These are phyloP conservation scores for Tenrec ecaudatus DNA, from an alignment of 2,113 vertebrate species.

Conservation along the genomic window DNA sequence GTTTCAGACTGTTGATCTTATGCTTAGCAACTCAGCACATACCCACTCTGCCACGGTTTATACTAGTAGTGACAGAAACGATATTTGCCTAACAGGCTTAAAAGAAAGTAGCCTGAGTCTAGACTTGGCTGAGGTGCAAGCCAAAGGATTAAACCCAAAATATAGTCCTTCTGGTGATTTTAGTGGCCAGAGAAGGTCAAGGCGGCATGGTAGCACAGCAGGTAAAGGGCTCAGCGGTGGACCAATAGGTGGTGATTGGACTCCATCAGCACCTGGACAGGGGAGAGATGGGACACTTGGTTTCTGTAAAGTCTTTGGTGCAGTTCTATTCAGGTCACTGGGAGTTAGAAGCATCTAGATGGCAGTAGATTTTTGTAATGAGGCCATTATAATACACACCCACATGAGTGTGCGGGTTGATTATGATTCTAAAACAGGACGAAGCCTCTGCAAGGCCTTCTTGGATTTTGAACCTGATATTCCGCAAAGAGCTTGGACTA, in stretches of 20 bases:
- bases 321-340: too few relatives aligned
- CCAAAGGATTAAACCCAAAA: not conserved
- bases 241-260: too few relatives aligned
- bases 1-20: too few relatives aligned
- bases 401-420: not conserved
- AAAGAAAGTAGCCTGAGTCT: slow-evolving; percentile 41
- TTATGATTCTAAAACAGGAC: not conserved
- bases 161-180: slow-evolving; percentile 7
- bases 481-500: not conserved
- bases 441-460: not conserved
- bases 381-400: not conserved
- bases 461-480: not conserved
- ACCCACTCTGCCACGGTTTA: not conserved
- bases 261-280: too few relatives aligned
- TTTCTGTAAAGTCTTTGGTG: too few relatives aligned
- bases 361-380: not conserved
- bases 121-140: not conserved
- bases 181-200: not conserved
- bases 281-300: too few relatives aligned
- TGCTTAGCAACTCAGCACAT: too few relatives aligned
- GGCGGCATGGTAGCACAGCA: not conserved
- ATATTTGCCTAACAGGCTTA: not conserved
- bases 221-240: too few relatives aligned
- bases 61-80: not conserved
- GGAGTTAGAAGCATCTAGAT: too few relatives aligned